These are phyloP conservation scores for Dufourea novaeangliae DNA, from an alignment of 1,140 invertebrate species.

Conservation along the genomic window DNA sequence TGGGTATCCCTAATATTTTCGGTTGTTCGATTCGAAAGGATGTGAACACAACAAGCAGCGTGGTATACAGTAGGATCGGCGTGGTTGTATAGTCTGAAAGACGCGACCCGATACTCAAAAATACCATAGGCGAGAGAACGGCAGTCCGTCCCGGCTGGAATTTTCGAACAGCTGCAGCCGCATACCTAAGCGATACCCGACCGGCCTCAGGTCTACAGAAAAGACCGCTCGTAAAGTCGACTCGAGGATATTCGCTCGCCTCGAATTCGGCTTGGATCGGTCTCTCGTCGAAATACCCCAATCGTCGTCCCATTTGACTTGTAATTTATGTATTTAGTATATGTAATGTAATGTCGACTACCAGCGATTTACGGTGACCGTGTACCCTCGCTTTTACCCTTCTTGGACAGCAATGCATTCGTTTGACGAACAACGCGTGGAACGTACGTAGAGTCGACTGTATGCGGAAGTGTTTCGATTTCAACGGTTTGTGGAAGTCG, in stretches of 20 bases:
- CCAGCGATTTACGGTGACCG: too few species aligned
- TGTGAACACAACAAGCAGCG: too few species aligned
- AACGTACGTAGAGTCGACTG: too few species aligned
- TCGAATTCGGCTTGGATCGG: background rate
- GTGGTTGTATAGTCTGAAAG: background rate
- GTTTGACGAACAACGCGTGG: too few species aligned
- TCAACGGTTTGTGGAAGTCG: too few species aligned
- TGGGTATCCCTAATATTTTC: background rate
- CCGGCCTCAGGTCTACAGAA: slow-evolving; percentile 11
- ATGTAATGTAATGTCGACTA: too few species aligned
- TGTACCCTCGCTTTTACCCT: too few species aligned
- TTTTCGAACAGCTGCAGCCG: slow-evolving; percentile 58
- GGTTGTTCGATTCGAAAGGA: background rate
- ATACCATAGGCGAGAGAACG: slow-evolving; percentile 31
- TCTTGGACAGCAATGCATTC: too few species aligned
- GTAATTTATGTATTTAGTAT: too few species aligned
- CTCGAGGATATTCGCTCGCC: background rate
- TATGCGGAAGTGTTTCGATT: too few species aligned
- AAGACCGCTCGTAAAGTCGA: slow-evolving; percentile 32
- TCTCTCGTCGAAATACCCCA: background rate
- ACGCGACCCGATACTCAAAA: slow-evolving; percentile 16
- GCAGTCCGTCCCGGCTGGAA: slow-evolving; percentile 34
- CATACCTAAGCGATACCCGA: slow-evolving; percentile 61
- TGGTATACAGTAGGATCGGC: background rate
- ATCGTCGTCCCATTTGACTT: background rate